These are phyloP conservation scores for Ptychobarbus kaznakovi DNA, from an alignment of 2,797 vertebrate genomes.

Conservation along the genomic window DNA sequence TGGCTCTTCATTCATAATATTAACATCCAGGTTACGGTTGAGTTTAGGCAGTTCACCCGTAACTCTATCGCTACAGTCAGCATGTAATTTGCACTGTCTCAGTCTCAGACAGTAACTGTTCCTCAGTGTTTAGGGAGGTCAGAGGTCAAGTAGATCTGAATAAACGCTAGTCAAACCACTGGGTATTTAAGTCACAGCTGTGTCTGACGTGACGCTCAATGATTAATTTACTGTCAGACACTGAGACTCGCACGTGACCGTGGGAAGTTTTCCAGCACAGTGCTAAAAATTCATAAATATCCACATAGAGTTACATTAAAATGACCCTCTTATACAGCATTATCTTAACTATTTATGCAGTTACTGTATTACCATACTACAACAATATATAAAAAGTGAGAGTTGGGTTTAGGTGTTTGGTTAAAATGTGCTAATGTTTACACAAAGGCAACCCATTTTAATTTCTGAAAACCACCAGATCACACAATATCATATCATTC, in stretches of 20 bases:
- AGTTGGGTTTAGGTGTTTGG: neutral
- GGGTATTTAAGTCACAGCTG: conserved; percentile 29
- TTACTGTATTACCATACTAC: neutral
- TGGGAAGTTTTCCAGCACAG: neutral
- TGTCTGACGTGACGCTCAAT: neutral
- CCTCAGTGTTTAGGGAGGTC: neutral
- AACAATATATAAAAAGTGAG: neutral
- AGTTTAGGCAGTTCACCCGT: neutral
- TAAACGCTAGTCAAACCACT: conserved; percentile 5
- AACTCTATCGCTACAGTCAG: too few relatives aligned
- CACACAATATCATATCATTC: neutral
- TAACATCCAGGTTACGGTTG: neutral
- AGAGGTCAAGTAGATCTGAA: neutral
- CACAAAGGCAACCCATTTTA: too few relatives aligned
- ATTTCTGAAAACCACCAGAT: neutral
- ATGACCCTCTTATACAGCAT: neutral
- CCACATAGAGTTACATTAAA: neutral
- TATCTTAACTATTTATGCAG: neutral
- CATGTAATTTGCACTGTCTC: neutral
- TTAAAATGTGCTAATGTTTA: neutral
- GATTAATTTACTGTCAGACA: conserved; percentile 27
- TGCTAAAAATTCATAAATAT: neutral
- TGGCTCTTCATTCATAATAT: neutral
- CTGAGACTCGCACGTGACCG: neutral
- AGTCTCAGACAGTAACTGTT: neutral